Evolutionary conservation across 2,888 invertebrate genomes (phyloP), one percentile per base, ranked within the genome.

Genomic region (Agrochola circellaris): DNA sequence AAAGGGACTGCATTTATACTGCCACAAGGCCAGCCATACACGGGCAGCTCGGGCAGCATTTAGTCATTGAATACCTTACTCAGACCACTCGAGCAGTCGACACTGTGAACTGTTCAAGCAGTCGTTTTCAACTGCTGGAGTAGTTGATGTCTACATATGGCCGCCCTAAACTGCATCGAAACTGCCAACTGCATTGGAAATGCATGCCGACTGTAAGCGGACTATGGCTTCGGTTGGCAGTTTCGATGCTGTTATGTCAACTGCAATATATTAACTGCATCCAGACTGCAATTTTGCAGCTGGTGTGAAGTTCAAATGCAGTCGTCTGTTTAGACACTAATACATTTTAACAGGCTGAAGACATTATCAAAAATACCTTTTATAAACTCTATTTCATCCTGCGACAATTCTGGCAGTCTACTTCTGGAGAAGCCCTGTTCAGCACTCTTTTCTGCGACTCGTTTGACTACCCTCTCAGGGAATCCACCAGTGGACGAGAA

Each of bases 401-500:
- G 76, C 1, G 95, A 94, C 65, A 97, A 95, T 54, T 91, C 90
- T 5, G 97, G 97, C 17, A 97, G 90, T 70, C 97, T 92, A 38
- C 97, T 97, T 73, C 89, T 89, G 0, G 87, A 75, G 75, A 92
- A 96, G 0, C 97, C 97, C 90, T 97, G 97, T 64, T 93, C 89
- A 6, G 87, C 87, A 82, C 97, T 97, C 78, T 94, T 97, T 62
- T 92, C 90, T 1, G 92, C 95, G 2, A 97, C 92, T 11, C 93
- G 88, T 56, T 93, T 86, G 68, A 95, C 93, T 75, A 97, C 94
- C 6, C 95, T 89, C 6, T 94, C 89, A 0, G 97, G 97, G 82
- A 96, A 97, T 54, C 97, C 97, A 0, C 97, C 97, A 20, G 92
- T 87, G 0, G 87, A 77, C 0, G 94, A 92, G 87, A 95, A 97